Evolutionary conservation across 2,797 vertebrate species (phyloP).

Genomic region (Melopsittacus undulatus): DNA sequence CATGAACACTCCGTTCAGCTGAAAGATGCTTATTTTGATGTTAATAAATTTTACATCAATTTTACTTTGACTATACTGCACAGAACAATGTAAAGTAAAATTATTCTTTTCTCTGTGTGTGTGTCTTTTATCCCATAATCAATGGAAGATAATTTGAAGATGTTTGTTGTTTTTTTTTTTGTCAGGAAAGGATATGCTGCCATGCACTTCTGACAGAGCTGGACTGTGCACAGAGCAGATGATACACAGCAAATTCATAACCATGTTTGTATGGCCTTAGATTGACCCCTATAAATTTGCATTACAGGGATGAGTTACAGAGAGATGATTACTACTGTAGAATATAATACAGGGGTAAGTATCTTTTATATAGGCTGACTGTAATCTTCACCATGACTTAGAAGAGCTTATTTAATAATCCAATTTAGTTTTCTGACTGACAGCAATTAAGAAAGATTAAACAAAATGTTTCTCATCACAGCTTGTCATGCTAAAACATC

Average conservation of each 20-base stretch:
- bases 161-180: neutral
- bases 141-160: neutral
- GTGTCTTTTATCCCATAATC: neutral
- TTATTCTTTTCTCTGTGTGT: neutral
- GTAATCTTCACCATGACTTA: neutral
- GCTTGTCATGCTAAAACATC: neutral
- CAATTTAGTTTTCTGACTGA: conserved; percentile 24
- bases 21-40: neutral
- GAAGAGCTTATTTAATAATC: conserved; percentile 1
- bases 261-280: neutral
- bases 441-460: neutral
- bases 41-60: neutral
- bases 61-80: neutral
- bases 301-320: neutral
- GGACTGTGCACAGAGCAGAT: neutral
- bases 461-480: neutral
- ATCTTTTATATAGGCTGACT: neutral
- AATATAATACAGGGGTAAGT: no score
- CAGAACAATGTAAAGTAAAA: neutral
- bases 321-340: neutral
- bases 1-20: neutral
- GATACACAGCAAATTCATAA: neutral
- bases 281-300: neutral
- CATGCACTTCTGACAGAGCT: neutral
- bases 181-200: neutral